These are phyloP conservation scores for Philereme transversata DNA, from an alignment of 2,888 invertebrate genomes.

Conservation along the genomic window DNA sequence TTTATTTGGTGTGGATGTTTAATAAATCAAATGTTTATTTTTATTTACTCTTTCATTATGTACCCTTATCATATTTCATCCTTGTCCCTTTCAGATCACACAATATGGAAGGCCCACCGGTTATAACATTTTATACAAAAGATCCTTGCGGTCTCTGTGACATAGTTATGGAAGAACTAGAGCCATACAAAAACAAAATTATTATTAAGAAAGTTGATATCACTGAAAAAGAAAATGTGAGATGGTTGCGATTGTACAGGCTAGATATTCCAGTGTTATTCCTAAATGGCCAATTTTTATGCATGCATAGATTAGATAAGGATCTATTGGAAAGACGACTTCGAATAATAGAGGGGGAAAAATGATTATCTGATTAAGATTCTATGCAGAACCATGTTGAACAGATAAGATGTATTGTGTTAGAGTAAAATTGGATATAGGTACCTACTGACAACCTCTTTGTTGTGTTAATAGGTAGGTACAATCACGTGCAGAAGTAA, in stretches of 20 bases:
- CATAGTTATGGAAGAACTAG: constrained; percentile 87
- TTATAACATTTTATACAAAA: constrained; percentile 92
- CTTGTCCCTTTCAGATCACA: constrained; percentile 68
- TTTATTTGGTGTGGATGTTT: constrained; percentile 40
- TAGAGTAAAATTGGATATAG: neutral
- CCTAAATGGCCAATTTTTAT: constrained; percentile 91
- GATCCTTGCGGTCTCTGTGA: constrained; percentile 93
- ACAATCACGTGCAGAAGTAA: neutral
- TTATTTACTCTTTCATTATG: constrained; percentile 41
- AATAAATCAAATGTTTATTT: constrained; percentile 50
- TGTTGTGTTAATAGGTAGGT: constrained; percentile 1
- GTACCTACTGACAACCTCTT: neutral
- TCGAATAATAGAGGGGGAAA: constrained; percentile 55
- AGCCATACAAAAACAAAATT: constrained; percentile 84
- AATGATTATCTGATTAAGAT: constrained; percentile 5
- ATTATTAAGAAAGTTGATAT: constrained; percentile 90
- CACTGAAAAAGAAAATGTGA: constrained; percentile 87
- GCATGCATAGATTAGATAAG: constrained; percentile 88
- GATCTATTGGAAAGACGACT: constrained; percentile 82
- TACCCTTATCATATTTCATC: constrained; percentile 28
- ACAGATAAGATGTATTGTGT: constrained; percentile 2
- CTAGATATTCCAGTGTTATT: constrained; percentile 95
- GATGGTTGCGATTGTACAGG: constrained; percentile 89
- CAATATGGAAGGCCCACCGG: constrained; percentile 76
- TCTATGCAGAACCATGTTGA: neutral